Evolutionary conservation across 2,888 invertebrate genomes (phyloP), one percentile per base, ranked within the genome.

Genomic region (Chrysolina oricalcia): DNA sequence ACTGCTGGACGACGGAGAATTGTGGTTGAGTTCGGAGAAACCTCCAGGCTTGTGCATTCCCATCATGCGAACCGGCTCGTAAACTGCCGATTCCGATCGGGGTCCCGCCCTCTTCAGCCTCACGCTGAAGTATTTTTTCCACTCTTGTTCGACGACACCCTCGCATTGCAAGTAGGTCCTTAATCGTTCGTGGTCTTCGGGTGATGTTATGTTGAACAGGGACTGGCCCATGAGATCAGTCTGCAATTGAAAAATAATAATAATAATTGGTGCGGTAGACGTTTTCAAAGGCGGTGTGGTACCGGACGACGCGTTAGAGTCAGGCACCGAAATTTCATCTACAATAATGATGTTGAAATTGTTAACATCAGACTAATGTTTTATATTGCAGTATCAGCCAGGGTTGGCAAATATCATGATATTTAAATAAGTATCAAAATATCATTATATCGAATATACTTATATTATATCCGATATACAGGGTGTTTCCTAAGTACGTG

Each of bases 171-270:
- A 89, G 82, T 93, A 93, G 67, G 92, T 91, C 67, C 91, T 91
- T 70, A 97, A 89, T 82, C 92, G 92, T 63, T 93, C 93, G 82
- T 94, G 94, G 88, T 98, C 94, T 85, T 94, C 92, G n/a, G 92
- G 91, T 88, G 95, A 94, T 56, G 96, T 92, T 88, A 96, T 95
- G 85, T 94, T 93, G 90, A 94, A 94, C 87, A 98, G 88, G 83
- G 93, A 95, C 88, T 94, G 93, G 17, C 95, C 95, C 87, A 97
- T 92, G 81, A 97, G 90, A 87, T 97, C 97, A 84, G 94, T 93
- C 94, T 97, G 91, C 23, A 90, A 90, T 53, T n/a, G 27, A 66
- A 35, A 35, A 35, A 35, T 35, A 35, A 35, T 35, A 8, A 35
- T 40, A 69, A 19, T 27, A 46, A n/a, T 40, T 9, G n/a, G n/a